Percentiles rank a stretch among this genome's conserved stretches.
Evolutionary conservation across 2,797 vertebrate species (phyloP).

Genomic region (Siniperca obscura): DNA sequence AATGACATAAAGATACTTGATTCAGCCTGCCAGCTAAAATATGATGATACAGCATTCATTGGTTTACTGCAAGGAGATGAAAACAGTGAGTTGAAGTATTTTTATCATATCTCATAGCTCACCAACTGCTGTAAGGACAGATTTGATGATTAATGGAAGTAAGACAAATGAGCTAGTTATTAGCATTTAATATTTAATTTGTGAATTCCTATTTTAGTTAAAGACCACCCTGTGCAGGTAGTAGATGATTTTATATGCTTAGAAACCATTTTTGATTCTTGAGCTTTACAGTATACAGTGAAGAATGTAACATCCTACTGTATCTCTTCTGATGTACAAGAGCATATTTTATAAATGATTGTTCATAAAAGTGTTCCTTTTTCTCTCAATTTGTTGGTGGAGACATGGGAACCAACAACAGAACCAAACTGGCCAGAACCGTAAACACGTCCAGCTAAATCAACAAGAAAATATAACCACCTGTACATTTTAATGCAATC

Average conservation of each 20-base stretch:
- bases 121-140: background rate
- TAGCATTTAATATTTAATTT: background rate
- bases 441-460: background rate
- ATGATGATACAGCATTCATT: background rate
- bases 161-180: background rate
- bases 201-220: background rate
- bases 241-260: background rate
- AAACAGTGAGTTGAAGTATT: slow-evolving; percentile 9
- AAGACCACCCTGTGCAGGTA: background rate
- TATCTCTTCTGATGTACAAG: background rate
- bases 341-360: background rate
- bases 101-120: background rate
- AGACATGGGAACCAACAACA: background rate
- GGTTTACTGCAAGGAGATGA: background rate
- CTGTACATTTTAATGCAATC: background rate
- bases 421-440: background rate
- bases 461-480: background rate
- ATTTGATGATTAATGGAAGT: slow-evolving; percentile 2
- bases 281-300: background rate
- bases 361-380: background rate
- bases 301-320: background rate
- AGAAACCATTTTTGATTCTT: background rate
- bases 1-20: background rate
- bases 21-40: background rate
- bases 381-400: background rate